These are phyloP conservation scores for Cynaeus angustus DNA, from an alignment of 2,888 invertebrate species.

Conservation along the genomic window DNA sequence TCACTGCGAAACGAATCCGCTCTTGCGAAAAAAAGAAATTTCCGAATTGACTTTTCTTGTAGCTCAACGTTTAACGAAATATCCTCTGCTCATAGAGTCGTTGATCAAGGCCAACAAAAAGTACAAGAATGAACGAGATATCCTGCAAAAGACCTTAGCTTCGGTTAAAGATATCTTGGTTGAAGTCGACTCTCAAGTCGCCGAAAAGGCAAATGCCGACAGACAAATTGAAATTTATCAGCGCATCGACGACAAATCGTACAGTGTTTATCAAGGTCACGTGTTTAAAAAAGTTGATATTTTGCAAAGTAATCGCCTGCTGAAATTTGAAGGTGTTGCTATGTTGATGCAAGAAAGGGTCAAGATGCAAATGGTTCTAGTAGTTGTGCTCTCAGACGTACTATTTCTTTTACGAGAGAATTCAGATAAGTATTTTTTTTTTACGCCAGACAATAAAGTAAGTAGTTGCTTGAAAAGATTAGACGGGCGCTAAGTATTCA, in stretches of 20 bases:
- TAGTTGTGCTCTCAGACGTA: conserved; percentile 93
- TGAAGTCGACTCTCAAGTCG: no score
- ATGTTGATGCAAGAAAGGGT: conserved; percentile 93
- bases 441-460: no score
- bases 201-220: conserved; percentile 92
- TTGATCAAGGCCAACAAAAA: no score
- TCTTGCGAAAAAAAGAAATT: conserved; percentile 95
- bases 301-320: no score
- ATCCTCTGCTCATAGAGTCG: no score
- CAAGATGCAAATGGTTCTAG: conserved; percentile 90
- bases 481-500: no score
- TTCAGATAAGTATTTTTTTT: conserved; percentile 95
- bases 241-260: conserved; percentile 93
- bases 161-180: no score
- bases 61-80: no score
- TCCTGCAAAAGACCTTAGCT: no score
- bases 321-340: conserved; percentile 92
- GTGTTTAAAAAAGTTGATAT: conserved; percentile 97
- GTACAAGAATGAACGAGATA: no score
- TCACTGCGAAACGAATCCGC: conserved; percentile 89
- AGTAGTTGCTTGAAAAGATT: conserved; percentile 89
- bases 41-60: conserved; percentile 97
- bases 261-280: conserved; percentile 84
- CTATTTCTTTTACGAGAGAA: conserved; percentile 93
- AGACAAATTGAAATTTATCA: conserved; percentile 94